Base-by-base conservation (phyloP, 2,888 invertebrate genomes). In the Sipunculus nudus region DNA sequence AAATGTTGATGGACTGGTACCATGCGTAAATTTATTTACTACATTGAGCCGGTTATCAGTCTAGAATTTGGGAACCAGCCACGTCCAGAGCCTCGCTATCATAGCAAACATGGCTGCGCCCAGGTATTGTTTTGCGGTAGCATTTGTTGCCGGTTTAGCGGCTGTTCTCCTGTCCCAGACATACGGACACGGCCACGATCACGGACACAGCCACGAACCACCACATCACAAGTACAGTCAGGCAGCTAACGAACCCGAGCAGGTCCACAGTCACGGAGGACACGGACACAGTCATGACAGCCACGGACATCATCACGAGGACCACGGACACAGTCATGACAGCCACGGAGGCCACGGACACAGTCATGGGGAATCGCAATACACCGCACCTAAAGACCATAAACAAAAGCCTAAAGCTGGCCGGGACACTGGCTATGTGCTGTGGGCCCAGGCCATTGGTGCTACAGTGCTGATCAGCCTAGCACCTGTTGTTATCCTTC, bases 381-480 rank as follows among this genome's bases (percentile, higher is more conserved):
- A n/a, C n/a, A 49, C 43, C 55, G 54, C 26, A 25, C 49, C 16
- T 48, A 54, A 39, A 46, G 31, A 4, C 45, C 19, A 28, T 19
- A 26, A n/a, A 35, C 43, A 4, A 40, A 29, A 38, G 21, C 21
- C 32, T 3, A 25, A 52, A 38, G 35, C 13, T 16, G 38, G 26
- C 35, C 19, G 75, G 59, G 76, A 78, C 49, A 78, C 73, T 70
- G 74, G 75, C 10, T 29, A 70, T 40, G 71, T 74, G 81, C 74
- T 91, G 31, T 95, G 94, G 90, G 72, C 91, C 28, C 89, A 92
- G 83, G 95, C 96, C 0, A 87, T 96, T 77, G 89, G 89, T 28
- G 93, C 98, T 1, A 99, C 99, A 0, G 82, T 96, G 8, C 87
- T 97, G 58, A 97, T 99, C 78, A 97, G 97, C 81, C 90, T 93